Conservation (phyloP, 2,797 vertebrate genomes). For the Potorous gilbertii region DNA sequence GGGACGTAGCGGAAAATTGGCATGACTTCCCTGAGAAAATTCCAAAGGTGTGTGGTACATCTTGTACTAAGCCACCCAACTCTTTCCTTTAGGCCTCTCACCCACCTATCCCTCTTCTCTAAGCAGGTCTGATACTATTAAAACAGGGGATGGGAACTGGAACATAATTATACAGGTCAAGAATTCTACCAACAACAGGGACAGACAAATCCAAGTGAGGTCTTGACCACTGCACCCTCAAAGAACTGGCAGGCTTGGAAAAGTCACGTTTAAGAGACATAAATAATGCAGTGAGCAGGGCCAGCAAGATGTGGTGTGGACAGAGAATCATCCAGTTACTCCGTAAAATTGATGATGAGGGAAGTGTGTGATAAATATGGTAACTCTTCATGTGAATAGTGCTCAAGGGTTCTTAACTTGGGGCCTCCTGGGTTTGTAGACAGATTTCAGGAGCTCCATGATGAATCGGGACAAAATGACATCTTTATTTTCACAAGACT, state of each 20-base stretch:
- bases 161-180: not conserved
- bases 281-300: not conserved
- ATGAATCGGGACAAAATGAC: not conserved
- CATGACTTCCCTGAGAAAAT: conserved; percentile 14
- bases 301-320: not conserved
- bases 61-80: not conserved
- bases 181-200: not conserved
- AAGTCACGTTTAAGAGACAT: not conserved
- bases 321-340: not conserved
- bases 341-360: not conserved
- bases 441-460: not conserved
- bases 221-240: not conserved
- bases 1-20: not conserved
- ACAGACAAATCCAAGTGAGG: not conserved
- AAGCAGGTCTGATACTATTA: not conserved
- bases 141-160: conserved; percentile 11
- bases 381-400: not conserved
- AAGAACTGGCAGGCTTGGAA: not conserved
- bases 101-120: not conserved
- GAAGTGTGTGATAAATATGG: not conserved
- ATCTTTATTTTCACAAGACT: not conserved
- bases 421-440: not conserved
- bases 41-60: not conserved
- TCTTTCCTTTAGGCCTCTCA: conserved; percentile 27
- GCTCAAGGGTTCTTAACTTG: not conserved